Percentiles rank a stretch among this genome's conserved stretches.
phyloP scores from a whole-genome alignment of 1,140 invertebrate genomes.

The Eulimnadia texana region DNA sequence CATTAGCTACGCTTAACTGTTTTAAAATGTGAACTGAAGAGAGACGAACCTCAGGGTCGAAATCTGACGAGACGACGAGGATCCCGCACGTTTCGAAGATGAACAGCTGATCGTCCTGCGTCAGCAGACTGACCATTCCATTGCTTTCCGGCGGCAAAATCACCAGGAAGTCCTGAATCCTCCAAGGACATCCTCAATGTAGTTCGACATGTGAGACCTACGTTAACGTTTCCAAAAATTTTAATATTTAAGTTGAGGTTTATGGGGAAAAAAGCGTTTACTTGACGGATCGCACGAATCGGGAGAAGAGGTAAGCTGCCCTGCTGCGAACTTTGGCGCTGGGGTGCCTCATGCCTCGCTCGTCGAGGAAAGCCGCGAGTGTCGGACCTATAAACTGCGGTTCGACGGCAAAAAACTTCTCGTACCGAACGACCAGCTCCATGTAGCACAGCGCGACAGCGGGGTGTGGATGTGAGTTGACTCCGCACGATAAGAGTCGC shows the following conservation, averaged over 20 bases:
- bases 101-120: conserved; percentile 40
- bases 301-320: conserved; percentile 37
- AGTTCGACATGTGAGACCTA: conserved; percentile 33
- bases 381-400: conserved; percentile 34
- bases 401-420: conserved; percentile 38
- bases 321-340: conserved; percentile 35
- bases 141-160: conserved; percentile 32
- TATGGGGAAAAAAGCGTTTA: conserved; percentile 21
- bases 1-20: neutral
- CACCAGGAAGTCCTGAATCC: conserved; percentile 35
- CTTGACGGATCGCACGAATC: conserved; percentile 38
- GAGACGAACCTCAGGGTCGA: conserved; percentile 26
- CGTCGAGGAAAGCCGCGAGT: conserved; percentile 37
- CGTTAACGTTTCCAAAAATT: conserved; percentile 1
- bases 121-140: conserved; percentile 26
- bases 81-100: conserved; percentile 41
- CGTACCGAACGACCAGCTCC: conserved; percentile 39
- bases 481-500: conserved; percentile 31
- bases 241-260: neutral
- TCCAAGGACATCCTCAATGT: conserved; percentile 37
- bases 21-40: neutral
- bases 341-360: conserved; percentile 34
- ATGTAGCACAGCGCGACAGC: conserved; percentile 38
- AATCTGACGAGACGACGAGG: conserved; percentile 35
- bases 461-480: conserved; percentile 33